phyloP scores from a whole-genome alignment of 2,888 invertebrate genomes.

The Orthosia cruda region DNA sequence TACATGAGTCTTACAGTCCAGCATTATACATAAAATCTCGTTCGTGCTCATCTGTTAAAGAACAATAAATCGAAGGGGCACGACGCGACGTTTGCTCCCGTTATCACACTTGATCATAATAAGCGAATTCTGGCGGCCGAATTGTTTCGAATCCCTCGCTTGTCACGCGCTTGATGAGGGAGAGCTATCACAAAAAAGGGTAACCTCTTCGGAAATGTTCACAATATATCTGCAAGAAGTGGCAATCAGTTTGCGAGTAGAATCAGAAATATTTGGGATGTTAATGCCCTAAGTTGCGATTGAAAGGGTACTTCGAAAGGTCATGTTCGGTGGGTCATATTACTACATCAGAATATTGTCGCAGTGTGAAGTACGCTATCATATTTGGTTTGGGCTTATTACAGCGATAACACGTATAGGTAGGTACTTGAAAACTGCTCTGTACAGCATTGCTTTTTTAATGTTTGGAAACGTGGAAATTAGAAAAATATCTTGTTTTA shows the following conservation, averaged over 20 bases:
- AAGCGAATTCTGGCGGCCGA: constrained; percentile 75
- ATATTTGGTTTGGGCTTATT: constrained; percentile 18
- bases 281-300: constrained; percentile 68
- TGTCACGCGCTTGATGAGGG: constrained; percentile 82
- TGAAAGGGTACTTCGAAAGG: constrained; percentile 51
- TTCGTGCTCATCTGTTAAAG: constrained; percentile 43
- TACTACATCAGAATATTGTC: constrained; percentile 25
- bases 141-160: constrained; percentile 81
- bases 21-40: constrained; percentile 32
- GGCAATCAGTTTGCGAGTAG: constrained; percentile 76
- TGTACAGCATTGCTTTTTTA: neutral
- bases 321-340: constrained; percentile 22
- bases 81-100: constrained; percentile 61
- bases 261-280: constrained; percentile 71
- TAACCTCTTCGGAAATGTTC: constrained; percentile 76
- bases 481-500: constrained; percentile 39
- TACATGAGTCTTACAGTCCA: constrained; percentile 27
- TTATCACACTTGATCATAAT: constrained; percentile 78
- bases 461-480: constrained; percentile 21
- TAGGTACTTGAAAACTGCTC: constrained; percentile 11
- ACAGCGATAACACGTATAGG: constrained; percentile 1
- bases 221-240: constrained; percentile 80
- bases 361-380: constrained; percentile 17
- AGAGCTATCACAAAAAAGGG: constrained; percentile 82
- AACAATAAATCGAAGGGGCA: constrained; percentile 53